A percentile compares a stretch with the other conserved stretches of the same genome.
Evolutionary conservation across 2,888 invertebrate species (phyloP).

Genomic region (Lepidocyrtoides sp.): DNA sequence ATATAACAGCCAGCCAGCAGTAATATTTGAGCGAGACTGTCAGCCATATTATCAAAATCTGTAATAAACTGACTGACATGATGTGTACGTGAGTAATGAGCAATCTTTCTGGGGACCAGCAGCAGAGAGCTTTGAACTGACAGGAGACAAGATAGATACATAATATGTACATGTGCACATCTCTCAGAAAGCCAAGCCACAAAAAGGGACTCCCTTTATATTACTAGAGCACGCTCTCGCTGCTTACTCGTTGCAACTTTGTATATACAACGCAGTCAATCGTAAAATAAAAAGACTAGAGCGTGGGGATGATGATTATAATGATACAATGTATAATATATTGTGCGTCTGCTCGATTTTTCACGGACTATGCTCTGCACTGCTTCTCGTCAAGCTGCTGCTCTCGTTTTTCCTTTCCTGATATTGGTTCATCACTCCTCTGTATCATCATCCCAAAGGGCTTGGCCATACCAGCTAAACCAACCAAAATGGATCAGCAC

Average conservation of each 20-base stretch:
- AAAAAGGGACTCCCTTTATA: constrained; percentile 38
- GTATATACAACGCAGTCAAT: constrained; percentile 3
- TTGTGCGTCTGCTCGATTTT: constrained; percentile 76
- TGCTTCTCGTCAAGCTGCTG: constrained; percentile 64
- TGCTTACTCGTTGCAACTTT: constrained; percentile 64
- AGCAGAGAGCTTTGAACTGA: constrained; percentile 44
- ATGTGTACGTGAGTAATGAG: constrained; percentile 74
- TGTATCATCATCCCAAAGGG: constrained; percentile 79
- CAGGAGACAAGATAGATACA: constrained; percentile 39
- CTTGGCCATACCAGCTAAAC: constrained; percentile 73
- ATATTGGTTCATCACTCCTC: constrained; percentile 76
- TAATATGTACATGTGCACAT: neutral
- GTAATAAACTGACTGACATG: constrained; percentile 59
- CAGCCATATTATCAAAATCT: constrained; percentile 80
- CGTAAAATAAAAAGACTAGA: constrained; percentile 33
- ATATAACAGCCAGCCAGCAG: too few species aligned
- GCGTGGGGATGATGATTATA: constrained; percentile 34
- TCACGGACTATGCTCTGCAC: constrained; percentile 76
- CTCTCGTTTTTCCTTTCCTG: constrained; percentile 77
- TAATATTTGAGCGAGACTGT: constrained; percentile 59
- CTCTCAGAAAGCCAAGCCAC: neutral
- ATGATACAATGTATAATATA: constrained; percentile 71
- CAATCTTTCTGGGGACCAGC: constrained; percentile 59
- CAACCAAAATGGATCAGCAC: constrained; percentile 75
- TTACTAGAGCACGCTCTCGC: constrained; percentile 41